Base-by-base conservation (phyloP, 2,797 vertebrate genomes). In the Phrynocephalus vlangalii region DNA sequence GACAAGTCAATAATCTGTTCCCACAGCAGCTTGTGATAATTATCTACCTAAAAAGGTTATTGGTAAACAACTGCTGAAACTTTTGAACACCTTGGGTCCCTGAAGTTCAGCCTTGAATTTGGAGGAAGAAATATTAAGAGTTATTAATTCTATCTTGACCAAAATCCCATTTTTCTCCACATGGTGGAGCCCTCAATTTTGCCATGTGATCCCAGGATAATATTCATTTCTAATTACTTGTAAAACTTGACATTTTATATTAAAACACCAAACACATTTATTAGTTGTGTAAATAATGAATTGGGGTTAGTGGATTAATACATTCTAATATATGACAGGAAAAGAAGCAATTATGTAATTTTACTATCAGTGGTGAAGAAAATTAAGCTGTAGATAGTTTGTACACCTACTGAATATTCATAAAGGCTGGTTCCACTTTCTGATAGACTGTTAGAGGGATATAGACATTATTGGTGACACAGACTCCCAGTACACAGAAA, bases 101-200 rank as follows among this genome's bases (percentile, higher is more conserved):
- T 44, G 38, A 44, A 44, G 38, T 44, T 44, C 38, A 44, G 38
- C 38, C 75, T 24, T 26, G 26, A 76, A 76, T 10, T 38, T 76
- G 10, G 3, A 22, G 33, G 66, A n/a, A 72, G 66, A 68, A 22
- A 72, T n/a, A 60, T 60, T 52, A 11, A 24, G 38, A 9, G 52
- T 13, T 30, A 84, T 73, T 75, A 77, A 24, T 67, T 82, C 10
- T 73, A 11, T 33, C 78, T 63, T 11, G n/a, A 63, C 6, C 6
- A 71, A 80, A 85, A 90, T 93, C 87, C 92, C 83, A 86, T 16
- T 76, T 79, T n/a, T 22, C 24, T n/a, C 93, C 96, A 94, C 92
- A 83, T 91, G 95, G 91, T 94, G 96, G 95, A 50, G 90, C 88
- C 80, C 93, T 94, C 87, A 93, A 86, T 94, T 91, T 89, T 8